These are phyloP conservation scores for Maccullochella peelii DNA, from an alignment of 2,113 vertebrate genomes.

Conservation along the genomic window DNA sequence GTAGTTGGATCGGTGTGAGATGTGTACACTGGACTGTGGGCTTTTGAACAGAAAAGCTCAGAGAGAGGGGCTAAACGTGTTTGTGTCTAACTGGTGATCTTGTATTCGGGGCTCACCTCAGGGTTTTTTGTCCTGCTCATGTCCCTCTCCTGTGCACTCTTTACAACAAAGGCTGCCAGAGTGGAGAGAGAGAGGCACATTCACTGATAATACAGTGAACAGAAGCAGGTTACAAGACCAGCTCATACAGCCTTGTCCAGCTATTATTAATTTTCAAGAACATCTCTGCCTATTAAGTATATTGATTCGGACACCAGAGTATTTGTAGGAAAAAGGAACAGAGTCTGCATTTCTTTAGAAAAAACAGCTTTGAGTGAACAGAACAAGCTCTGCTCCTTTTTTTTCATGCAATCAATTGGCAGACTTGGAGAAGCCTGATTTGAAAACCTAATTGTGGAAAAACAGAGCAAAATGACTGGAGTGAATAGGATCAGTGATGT, in stretches of 20 bases:
- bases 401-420: constrained; percentile 9
- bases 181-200: constrained; percentile 1
- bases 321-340: background rate
- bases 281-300: background rate
- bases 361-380: background rate
- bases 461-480: constrained; percentile 12
- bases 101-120: background rate
- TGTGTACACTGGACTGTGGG: background rate
- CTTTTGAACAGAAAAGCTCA: background rate
- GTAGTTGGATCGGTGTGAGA: no score
- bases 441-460: constrained; percentile 29
- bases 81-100: constrained; percentile 11
- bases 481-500: constrained; percentile 19
- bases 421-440: constrained; percentile 1
- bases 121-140: constrained; percentile 19
- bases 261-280: background rate
- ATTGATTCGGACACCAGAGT: constrained; percentile 1
- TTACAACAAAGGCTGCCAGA: background rate
- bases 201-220: background rate
- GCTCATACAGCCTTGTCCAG: background rate
- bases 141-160: constrained; percentile 5
- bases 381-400: background rate
- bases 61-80: constrained; percentile 3
- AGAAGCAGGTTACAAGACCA: constrained; percentile 1
- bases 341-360: background rate